Evolutionary conservation across 2,888 invertebrate genomes (phyloP).

Genomic region (Andrena camellia): DNA sequence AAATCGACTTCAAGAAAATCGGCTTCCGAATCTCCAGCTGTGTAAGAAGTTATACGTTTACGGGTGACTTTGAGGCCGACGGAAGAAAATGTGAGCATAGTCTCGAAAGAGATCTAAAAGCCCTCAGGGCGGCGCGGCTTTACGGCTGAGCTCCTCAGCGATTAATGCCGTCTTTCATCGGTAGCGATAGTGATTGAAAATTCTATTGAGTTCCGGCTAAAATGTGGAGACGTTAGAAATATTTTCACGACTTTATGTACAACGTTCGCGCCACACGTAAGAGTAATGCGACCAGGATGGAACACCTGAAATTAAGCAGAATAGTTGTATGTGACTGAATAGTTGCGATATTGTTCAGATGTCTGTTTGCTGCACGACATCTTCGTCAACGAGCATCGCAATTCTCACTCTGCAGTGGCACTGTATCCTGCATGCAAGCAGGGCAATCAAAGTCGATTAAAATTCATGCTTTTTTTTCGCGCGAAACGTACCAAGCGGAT

Average conservation of each 20-base stretch:
- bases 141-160: conserved; percentile 16
- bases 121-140: neutral
- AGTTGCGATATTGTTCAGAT: too few species aligned
- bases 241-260: neutral
- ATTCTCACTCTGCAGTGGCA: neutral
- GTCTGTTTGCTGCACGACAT: too few species aligned
- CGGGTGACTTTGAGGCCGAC: conserved; percentile 13
- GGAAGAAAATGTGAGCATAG: conserved; percentile 28
- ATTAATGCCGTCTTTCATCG: conserved; percentile 54
- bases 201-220: neutral
- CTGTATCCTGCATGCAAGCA: neutral
- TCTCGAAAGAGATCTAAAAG: conserved; percentile 33
- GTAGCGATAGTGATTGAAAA: conserved; percentile 34
- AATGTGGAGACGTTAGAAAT: neutral
- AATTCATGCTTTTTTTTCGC: neutral
- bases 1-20: conserved; percentile 49
- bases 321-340: too few species aligned
- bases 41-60: conserved; percentile 38
- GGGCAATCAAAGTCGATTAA: conserved; percentile 23
- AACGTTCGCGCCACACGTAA: neutral
- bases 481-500: conserved; percentile 12
- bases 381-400: too few species aligned
- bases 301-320: neutral
- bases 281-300: neutral
- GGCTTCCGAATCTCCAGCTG: conserved; percentile 12